Percentiles rank a stretch among this genome's conserved stretches.
Evolutionary conservation across 1,140 invertebrate species (phyloP).

Genomic region (Vanessa tameamea): DNA sequence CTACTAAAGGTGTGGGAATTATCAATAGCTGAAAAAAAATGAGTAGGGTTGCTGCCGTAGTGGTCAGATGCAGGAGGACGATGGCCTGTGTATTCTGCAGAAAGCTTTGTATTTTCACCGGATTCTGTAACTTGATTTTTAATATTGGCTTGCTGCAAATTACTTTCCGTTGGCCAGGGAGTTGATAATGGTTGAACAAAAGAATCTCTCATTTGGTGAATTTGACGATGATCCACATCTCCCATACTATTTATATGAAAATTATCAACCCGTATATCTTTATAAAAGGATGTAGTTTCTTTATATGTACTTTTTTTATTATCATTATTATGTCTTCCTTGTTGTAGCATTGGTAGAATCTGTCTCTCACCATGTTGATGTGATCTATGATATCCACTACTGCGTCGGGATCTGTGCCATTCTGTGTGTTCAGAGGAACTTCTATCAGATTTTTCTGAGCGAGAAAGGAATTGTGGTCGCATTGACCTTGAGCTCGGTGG

Average conservation of each 20-base stretch:
- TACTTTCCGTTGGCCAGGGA: constrained; percentile 45
- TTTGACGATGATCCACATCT: constrained; percentile 63
- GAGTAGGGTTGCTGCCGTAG: constrained; percentile 61
- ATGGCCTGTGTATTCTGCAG: constrained; percentile 59
- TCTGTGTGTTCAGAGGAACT: constrained; percentile 41
- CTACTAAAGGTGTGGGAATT: constrained; percentile 66
- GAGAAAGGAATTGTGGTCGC: constrained; percentile 44
- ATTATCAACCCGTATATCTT: constrained; percentile 37
- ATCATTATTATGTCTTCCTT: constrained; percentile 25
- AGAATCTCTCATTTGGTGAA: constrained; percentile 31
- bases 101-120: constrained; percentile 44
- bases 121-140: constrained; percentile 37
- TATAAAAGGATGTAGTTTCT: constrained; percentile 42
- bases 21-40: constrained; percentile 46
- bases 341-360: constrained; percentile 36
- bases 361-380: constrained; percentile 43
- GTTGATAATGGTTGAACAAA: constrained; percentile 32
- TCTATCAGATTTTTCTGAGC: constrained; percentile 37
- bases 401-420: constrained; percentile 50
- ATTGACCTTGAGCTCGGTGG: constrained; percentile 47
- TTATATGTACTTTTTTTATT: constrained; percentile 40
- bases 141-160: constrained; percentile 24
- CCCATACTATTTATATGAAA: constrained; percentile 62
- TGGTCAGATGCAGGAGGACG: constrained; percentile 73
- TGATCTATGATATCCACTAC: constrained; percentile 43